A percentile compares a stretch with the other conserved stretches of the same genome.
Conservation (phyloP, 2,888 invertebrate genomes). For the Sarcophaga subvicina region DNA sequence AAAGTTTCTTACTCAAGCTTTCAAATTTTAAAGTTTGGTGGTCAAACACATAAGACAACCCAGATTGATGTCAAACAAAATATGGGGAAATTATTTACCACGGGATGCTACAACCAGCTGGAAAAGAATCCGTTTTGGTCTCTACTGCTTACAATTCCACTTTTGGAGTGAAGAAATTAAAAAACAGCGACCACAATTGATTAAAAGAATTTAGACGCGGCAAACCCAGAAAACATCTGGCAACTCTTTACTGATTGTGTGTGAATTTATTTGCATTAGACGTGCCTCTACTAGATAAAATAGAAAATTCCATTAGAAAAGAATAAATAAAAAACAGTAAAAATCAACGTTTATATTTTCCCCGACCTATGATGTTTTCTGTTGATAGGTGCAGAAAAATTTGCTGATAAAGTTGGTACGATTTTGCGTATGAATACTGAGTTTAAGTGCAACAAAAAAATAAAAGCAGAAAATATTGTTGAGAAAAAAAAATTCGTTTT, state of each 20-base stretch:
- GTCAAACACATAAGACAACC: no score
- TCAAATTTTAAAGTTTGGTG: no score
- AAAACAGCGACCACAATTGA: no score
- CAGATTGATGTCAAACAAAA: no score
- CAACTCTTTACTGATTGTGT: neutral
- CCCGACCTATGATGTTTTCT: constrained; percentile 6
- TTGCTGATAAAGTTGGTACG: constrained; percentile 43
- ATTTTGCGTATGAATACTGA: neutral
- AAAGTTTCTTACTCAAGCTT: no score
- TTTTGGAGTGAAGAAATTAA: no score
- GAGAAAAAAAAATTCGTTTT: no score
- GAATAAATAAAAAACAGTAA: constrained; percentile 21
- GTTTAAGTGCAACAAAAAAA: neutral
- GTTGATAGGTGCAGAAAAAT: constrained; percentile 38
- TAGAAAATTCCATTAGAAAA: constrained; percentile 28
- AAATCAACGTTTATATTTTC: constrained; percentile 17
- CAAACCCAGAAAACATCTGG: neutral
- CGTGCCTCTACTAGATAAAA: constrained; percentile 39
- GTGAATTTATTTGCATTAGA: constrained; percentile 45
- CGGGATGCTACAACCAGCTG: no score
- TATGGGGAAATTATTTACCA: no score
- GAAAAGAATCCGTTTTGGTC: no score
- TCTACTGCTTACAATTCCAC: no score
- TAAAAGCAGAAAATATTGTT: neutral
- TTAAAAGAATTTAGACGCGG: no score